These are phyloP conservation scores for Chouioia cunea DNA, from an alignment of 2,888 invertebrate species.

Conservation along the genomic window DNA sequence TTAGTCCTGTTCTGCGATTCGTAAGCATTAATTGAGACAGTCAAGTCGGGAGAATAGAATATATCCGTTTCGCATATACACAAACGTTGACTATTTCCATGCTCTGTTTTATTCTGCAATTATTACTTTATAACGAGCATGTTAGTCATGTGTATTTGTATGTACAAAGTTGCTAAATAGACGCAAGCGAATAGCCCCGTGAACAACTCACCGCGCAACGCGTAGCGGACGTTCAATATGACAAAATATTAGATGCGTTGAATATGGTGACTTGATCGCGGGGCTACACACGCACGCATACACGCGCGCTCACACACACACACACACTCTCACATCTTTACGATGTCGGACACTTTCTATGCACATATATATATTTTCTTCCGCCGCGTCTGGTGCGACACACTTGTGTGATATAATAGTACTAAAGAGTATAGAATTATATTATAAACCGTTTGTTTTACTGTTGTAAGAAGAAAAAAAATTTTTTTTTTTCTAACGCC, in stretches of 20 bases:
- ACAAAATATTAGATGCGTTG: not conserved
- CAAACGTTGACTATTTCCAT: not conserved
- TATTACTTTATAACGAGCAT: not conserved
- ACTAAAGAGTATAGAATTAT: constrained; percentile 38
- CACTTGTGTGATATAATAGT: constrained; percentile 35
- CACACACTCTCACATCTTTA: not conserved
- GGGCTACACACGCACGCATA: not conserved
- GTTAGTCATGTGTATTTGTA: constrained; percentile 14
- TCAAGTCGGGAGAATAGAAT: no score
- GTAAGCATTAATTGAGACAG: no score
- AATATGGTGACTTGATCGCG: not conserved
- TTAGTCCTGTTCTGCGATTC: no score
- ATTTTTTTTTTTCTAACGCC: constrained; percentile 9
- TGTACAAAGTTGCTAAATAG: constrained; percentile 13
- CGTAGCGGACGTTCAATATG: not conserved
- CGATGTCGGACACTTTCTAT: no score
- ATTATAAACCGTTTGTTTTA: constrained; percentile 11
- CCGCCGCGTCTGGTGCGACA: constrained; percentile 12
- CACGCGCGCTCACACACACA: not conserved
- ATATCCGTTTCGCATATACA: not conserved
- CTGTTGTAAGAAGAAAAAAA: constrained; percentile 14
- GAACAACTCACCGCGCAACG: no score
- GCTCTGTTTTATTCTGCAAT: constrained; percentile 3
- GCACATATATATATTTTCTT: constrained; percentile 32
- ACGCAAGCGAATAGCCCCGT: no score